Evolutionary conservation across 2,888 invertebrate species (phyloP), one percentile per base, ranked within the genome.

Genomic region (Phaedon cochleariae): DNA sequence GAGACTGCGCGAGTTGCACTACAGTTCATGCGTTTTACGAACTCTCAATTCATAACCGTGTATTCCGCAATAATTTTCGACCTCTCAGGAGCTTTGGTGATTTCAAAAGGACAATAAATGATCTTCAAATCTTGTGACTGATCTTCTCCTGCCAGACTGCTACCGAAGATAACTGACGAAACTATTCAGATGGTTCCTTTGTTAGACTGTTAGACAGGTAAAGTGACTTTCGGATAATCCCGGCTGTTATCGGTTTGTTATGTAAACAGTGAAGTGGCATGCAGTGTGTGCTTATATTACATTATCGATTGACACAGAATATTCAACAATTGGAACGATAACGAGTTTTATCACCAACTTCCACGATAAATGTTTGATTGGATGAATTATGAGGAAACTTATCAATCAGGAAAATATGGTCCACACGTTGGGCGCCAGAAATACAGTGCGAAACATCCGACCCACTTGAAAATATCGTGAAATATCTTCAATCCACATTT

Each of bases 121-220:
- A 41, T 15, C 2, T 7, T 41, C 4, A 6, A 15, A 41, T 10
- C 12, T 41, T 10, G 31, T 5, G 31, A 34, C 2, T 10, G 9
- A 69, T 73, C 67, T 73, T n/a, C n/a, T n/a, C n/a, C n/a, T n/a
- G n/a, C n/a, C n/a, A n/a, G n/a, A n/a, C n/a, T n/a, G n/a, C n/a
- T n/a, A n/a, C n/a, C n/a, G n/a, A n/a, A n/a, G n/a, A n/a, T n/a
- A 26, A 26, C 26, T 5, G 65, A 72, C 41, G 17, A 34, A 15
- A 3, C 15, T 2, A 41, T 41, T 41, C 15, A 15, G 41, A 41
- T 41, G 41, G 15, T 62, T 78, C 69, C 79, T 80, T 80, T 80
- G 80, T 80, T 79, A 67, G 62, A 62, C 73, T 80, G 80, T 80
- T 79, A 67, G 62, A 62, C 73, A 74, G 74, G 73, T 73, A 69